Evolutionary conservation across 2,113 vertebrate genomes (phyloP).

Genomic region (Antechinus flavipes): DNA sequence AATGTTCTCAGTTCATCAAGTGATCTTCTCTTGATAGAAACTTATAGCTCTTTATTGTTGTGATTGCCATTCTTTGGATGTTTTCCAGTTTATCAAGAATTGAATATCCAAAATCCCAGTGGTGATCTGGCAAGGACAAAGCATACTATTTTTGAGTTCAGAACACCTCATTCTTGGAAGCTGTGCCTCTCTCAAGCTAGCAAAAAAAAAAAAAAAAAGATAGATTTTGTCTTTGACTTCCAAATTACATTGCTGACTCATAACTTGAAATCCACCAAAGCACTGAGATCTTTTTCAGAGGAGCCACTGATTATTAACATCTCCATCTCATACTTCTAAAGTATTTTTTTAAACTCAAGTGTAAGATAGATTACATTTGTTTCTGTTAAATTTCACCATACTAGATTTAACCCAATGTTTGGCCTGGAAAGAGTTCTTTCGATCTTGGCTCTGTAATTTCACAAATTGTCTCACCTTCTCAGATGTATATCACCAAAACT

Average conservation of each 20-base stretch:
- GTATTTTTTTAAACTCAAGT: background rate
- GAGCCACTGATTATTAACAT: background rate
- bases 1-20: background rate
- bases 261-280: background rate
- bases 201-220: background rate
- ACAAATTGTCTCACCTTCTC: background rate
- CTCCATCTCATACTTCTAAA: background rate
- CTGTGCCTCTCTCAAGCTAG: background rate
- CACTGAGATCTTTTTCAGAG: background rate
- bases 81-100: background rate
- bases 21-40: background rate
- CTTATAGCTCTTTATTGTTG: background rate
- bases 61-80: background rate
- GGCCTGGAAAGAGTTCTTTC: background rate
- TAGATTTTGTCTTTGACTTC: background rate
- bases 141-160: background rate
- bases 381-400: background rate
- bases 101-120: background rate
- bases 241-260: background rate
- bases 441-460: background rate
- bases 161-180: background rate
- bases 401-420: background rate
- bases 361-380: background rate
- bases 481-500: background rate
- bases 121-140: background rate